These are phyloP conservation scores for Sardina pilchardus DNA, from an alignment of 2,113 vertebrate species.

Conservation along the genomic window DNA sequence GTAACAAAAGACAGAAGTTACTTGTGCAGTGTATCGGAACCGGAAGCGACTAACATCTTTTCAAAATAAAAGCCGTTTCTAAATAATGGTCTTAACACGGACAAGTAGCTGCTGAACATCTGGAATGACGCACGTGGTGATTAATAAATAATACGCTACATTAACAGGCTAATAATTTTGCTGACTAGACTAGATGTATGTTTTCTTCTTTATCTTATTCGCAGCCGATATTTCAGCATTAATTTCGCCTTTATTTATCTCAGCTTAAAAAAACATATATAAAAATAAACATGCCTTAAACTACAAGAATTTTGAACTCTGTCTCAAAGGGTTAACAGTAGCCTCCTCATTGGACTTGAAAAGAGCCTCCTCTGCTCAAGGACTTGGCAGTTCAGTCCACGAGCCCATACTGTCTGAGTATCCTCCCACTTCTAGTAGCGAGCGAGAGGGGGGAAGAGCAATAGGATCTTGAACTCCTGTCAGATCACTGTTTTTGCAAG, in stretches of 20 bases:
- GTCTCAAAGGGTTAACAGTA: background rate
- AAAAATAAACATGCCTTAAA: background rate
- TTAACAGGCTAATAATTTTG: background rate
- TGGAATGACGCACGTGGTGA: background rate
- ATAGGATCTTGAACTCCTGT: background rate
- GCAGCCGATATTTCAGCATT: too few relatives aligned
- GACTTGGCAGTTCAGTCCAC: background rate
- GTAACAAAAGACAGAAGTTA: too few relatives aligned
- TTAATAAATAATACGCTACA: background rate
- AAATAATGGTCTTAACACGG: background rate
- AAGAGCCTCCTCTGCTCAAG: background rate
- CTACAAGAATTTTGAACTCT: background rate
- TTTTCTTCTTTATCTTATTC: too few relatives aligned
- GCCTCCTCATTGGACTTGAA: background rate
- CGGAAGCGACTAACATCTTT: background rate
- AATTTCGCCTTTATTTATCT: background rate
- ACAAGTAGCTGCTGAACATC: background rate
- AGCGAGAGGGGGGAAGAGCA: background rate
- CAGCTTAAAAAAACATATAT: too few relatives aligned
- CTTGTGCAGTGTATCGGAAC: background rate
- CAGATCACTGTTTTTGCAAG: background rate
- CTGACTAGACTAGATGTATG: background rate
- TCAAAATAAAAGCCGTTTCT: slow-evolving; percentile 11
- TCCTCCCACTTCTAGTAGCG: slow-evolving; percentile 10
- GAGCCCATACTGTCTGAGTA: background rate